These are phyloP conservation scores for Meta bourneti DNA, from an alignment of 2,888 invertebrate species.

Conservation along the genomic window DNA sequence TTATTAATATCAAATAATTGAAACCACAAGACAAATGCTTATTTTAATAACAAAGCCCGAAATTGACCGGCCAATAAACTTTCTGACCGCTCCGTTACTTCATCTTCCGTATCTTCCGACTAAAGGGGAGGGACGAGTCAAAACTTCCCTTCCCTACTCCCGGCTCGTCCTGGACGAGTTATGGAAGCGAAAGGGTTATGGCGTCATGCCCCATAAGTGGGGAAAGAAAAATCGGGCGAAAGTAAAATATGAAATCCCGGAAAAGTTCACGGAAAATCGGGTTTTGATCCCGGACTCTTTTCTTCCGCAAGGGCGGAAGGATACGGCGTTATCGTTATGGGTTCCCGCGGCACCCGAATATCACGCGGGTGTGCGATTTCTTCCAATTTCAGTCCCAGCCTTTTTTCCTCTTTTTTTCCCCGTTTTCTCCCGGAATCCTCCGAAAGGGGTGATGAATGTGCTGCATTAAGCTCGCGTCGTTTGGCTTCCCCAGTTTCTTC, in stretches of 20 bases:
- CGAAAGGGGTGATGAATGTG: slow-evolving; percentile 71
- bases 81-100: neutral
- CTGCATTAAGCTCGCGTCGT: slow-evolving; percentile 73
- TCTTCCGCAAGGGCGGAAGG: slow-evolving; percentile 57
- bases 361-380: slow-evolving; percentile 59
- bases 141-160: slow-evolving; percentile 4
- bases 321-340: slow-evolving; percentile 74
- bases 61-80: neutral
- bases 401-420: slow-evolving; percentile 30
- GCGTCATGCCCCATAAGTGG: slow-evolving; percentile 75
- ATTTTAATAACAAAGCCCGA: neutral
- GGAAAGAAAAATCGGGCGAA: slow-evolving; percentile 66
- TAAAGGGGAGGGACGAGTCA: neutral
- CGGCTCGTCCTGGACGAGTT: slow-evolving; percentile 41
- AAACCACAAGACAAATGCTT: neutral
- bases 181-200: slow-evolving; percentile 74
- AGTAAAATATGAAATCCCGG: slow-evolving; percentile 75
- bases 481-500: slow-evolving; percentile 69
- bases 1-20: too few species aligned
- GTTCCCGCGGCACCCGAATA: slow-evolving; percentile 30
- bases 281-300: slow-evolving; percentile 73
- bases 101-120: neutral
- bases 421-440: slow-evolving; percentile 41
- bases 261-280: slow-evolving; percentile 75
- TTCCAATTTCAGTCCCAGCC: slow-evolving; percentile 49